Evolutionary conservation across 2,113 vertebrate genomes (phyloP), one percentile per base, ranked within the genome.

Genomic region (Datnioides undecimradiatus): DNA sequence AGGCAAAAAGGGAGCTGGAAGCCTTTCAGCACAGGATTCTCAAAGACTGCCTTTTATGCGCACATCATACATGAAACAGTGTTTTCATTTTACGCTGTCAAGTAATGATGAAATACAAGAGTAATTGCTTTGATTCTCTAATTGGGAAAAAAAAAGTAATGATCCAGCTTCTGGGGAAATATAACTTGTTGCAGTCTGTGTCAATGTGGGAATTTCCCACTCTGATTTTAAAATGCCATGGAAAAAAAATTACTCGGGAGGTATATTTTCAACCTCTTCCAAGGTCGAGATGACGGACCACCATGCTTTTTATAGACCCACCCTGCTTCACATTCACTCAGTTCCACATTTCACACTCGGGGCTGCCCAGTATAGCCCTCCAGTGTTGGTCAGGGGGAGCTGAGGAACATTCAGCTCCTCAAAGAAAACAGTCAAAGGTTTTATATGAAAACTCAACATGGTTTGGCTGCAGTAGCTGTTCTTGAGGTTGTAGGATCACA

Each of bases 251-350:
- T 3, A 49, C 34, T 54, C 52, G 40, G 40, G 16, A 87, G 1
- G 14, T 58, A 51, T 73, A 78, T 83, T 87, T 79, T 68, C 76
- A 79, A 58, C 54, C 13, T 51, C 41, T 74, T 40, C 36, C 36
- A 69, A 83, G 21, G 69, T 80, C 33, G 38, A 77, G 46, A 33
- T 46, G 83, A 73, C 70, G 59, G 79, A 89, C 66, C 43, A 64
- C 82, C 81, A 7, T 80, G 76, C 41, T 76, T 70, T 88, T 87
- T 76, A 75, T 68, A 80, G 78, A 79, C 68, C 46, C 67, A 65
- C 40, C 49, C 78, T 65, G 63, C 57, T 72, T 73, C 43, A 62
- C 63, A 68, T 59, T 38, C 58, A 74, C 63, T 45, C 38, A 29
- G 14, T 25, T 63, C 72, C 46, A 33, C 27, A 48, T 40, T 82